Base-by-base conservation (phyloP, 2,888 invertebrate genomes). In the Ellobium chinense region DNA sequence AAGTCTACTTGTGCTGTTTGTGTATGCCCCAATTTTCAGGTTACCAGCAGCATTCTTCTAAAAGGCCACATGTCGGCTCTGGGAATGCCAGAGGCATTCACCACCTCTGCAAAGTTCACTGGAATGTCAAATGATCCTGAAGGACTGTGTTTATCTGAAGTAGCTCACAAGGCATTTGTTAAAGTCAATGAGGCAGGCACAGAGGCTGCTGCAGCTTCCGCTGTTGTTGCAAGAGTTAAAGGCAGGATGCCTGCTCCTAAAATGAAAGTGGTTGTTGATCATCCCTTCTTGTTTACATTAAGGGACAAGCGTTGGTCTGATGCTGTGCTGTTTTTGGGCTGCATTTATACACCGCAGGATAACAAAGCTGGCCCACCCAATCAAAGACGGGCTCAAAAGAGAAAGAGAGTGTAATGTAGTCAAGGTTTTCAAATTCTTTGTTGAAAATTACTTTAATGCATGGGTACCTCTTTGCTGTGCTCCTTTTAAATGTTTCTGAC, bases 171-270 rank as follows among this genome's bases (percentile, higher is more conserved):
- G 84, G 91, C 92, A 7, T 91, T 90, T 78, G 84, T 92, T 29
- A 89, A 92, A 72, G 91, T 92, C 0, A 91, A 90, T 77, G 92
- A 92, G 79, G 90, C 91, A 72, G 92, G 92, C 0, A 88, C 90
- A 3, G 92, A 91, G 72, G 92, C 92, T 2, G 91, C 92, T 12
- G 91, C 91, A 12, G 91, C 92, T 5, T 91, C 88, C 18, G 89
- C 81, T 46, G 86, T 84, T 0, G 81, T 84, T 0, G 82, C 88
- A 75, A 81, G 69, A 81, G 36, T 34, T 34, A 34, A 46, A 7
- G 46, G 65, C 29, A 65, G 36, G n/a, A 34, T 65, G 46, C 46
- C 46, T 29, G 31, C 46, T 12, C 46, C 46, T 18, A 46, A 12
- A 31, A 37, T n/a, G n/a, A 39, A 34, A 5, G 2, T 54, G 7